These are phyloP conservation scores for Ctenodactylus gundi DNA, from an alignment of 2,113 vertebrate genomes.

Conservation along the genomic window DNA sequence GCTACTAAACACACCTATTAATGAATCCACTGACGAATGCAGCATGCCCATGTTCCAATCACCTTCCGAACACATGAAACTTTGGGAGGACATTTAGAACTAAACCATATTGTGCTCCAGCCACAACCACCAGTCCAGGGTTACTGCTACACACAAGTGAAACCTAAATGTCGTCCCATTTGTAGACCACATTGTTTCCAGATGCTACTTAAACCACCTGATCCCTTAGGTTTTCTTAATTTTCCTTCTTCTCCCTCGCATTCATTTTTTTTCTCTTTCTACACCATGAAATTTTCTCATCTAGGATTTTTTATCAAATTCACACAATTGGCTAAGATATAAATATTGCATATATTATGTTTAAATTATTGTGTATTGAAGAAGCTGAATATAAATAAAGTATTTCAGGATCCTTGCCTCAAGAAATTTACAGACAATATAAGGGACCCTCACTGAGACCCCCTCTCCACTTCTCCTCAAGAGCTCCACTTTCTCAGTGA, in stretches of 20 bases:
- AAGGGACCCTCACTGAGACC: too few relatives aligned
- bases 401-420: background rate
- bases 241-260: background rate
- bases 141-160: background rate
- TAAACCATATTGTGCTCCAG: too few relatives aligned
- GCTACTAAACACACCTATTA: too few relatives aligned
- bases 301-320: background rate
- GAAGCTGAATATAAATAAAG: background rate
- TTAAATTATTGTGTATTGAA: too few relatives aligned
- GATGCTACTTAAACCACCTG: background rate
- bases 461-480: too few relatives aligned
- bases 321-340: background rate
- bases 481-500: too few relatives aligned
- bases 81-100: too few relatives aligned
- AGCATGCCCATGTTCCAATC: too few relatives aligned
- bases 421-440: background rate
- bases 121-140: background rate
- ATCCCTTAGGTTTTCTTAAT: background rate
- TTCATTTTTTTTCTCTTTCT: background rate
- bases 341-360: background rate
- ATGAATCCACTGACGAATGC: too few relatives aligned
- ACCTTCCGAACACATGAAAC: too few relatives aligned
- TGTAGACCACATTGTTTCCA: background rate
- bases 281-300: background rate
- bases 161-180: background rate